phyloP scores from a whole-genome alignment of 2,888 invertebrate genomes.

The Resseliella maxima region DNA sequence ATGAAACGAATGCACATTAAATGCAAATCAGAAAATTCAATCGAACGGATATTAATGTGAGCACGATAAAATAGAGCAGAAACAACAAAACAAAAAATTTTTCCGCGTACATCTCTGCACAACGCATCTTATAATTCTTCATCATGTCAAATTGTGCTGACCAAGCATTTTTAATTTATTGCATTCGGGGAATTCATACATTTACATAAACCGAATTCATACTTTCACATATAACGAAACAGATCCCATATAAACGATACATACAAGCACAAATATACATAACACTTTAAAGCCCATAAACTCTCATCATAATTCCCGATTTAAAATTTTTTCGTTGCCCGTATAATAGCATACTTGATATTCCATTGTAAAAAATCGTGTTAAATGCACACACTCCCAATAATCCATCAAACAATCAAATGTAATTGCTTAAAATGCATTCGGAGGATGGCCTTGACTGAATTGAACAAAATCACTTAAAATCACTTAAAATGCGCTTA shows the following conservation, averaged over 20 bases:
- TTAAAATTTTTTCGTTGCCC: neutral
- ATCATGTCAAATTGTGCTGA: neutral
- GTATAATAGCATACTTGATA: neutral
- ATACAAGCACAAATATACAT: neutral
- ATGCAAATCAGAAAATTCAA: neutral
- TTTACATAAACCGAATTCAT: no score
- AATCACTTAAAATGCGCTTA: neutral
- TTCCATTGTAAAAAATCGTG: neutral
- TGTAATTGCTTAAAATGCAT: slow-evolving; percentile 20
- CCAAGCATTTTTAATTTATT: slow-evolving; percentile 23
- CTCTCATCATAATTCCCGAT: neutral
- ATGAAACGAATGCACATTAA: neutral
- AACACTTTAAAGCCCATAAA: neutral
- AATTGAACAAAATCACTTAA: neutral
- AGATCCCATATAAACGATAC: no score
- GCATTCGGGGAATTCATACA: neutral
- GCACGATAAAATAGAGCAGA: neutral
- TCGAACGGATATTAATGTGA: neutral
- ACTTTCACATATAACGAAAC: no score
- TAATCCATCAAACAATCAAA: slow-evolving; percentile 12
- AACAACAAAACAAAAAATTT: no score
- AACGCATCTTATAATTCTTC: slow-evolving; percentile 31
- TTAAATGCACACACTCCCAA: neutral
- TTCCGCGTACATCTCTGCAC: no score
- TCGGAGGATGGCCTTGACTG: slow-evolving; percentile 1